Evolutionary conservation across 2,888 invertebrate species (phyloP), one percentile per base, ranked within the genome.

Genomic region (Adela reaumurella): DNA sequence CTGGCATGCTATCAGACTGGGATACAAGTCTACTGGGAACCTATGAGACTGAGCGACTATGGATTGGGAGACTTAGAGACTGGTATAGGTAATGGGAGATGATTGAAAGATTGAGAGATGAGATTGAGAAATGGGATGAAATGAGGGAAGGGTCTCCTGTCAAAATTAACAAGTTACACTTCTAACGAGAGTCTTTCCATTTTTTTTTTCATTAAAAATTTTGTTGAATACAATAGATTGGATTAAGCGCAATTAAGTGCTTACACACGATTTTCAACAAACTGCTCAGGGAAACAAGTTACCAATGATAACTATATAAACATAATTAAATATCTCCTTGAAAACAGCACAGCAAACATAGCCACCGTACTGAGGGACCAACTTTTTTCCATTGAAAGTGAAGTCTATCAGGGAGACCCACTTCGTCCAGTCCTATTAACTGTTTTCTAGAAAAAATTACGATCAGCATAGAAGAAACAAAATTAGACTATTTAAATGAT

Each of bases 141-240:
- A n/a, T n/a, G n/a, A n/a, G n/a, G n/a, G n/a, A n/a, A n/a, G n/a
- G n/a, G n/a, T n/a, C n/a, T n/a, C n/a, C n/a, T n/a, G n/a, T n/a
- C n/a, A n/a, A n/a, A n/a, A n/a, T n/a, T n/a, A n/a, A n/a, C n/a
- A n/a, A n/a, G n/a, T n/a, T n/a, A n/a, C n/a, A n/a, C n/a, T n/a
- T n/a, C n/a, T n/a, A n/a, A n/a, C n/a, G n/a, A n/a, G n/a, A n/a
- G n/a, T n/a, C n/a, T n/a, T n/a, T n/a, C n/a, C n/a, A n/a, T n/a
- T n/a, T n/a, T n/a, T n/a, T n/a, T n/a, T n/a, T n/a, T 51, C 11
- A 47, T 52, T 14, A 35, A 52, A 45, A 52, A 49, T 49, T 47
- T 18, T 16, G 45, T 48, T 6, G 49, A 51, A 45, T 51, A 47
- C 45, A 28, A 18, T 14, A 45, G 24, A 43, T 46, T 18, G 41